phyloP scores from a whole-genome alignment of 2,888 invertebrate genomes.

The Spicauda simplicius region DNA sequence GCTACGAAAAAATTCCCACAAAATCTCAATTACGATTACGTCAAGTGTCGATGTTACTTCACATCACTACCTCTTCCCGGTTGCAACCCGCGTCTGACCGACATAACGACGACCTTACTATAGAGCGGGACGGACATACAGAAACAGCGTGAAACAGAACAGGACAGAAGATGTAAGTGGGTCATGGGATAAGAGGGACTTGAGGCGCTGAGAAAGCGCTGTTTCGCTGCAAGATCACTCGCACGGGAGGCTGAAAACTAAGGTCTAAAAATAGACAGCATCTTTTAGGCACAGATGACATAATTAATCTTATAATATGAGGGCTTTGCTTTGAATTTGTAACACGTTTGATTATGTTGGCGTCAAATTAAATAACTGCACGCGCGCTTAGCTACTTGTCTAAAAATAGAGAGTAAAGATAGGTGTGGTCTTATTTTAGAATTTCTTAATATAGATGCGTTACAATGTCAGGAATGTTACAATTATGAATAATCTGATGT shows the following conservation, averaged over 20 bases:
- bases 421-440: slow-evolving; percentile 30
- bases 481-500: too few relatives aligned
- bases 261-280: slow-evolving; percentile 66
- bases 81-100: slow-evolving; percentile 77
- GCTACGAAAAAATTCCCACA: slow-evolving; percentile 4
- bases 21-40: slow-evolving; percentile 33
- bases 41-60: slow-evolving; percentile 32
- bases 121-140: slow-evolving; percentile 57
- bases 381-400: not conserved
- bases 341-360: not conserved
- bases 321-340: not conserved
- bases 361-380: not conserved
- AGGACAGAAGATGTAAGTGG: slow-evolving; percentile 66
- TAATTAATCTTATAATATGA: slow-evolving; percentile 53
- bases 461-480: not conserved
- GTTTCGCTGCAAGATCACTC: slow-evolving; percentile 58
- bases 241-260: slow-evolving; percentile 61
- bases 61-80: slow-evolving; percentile 66
- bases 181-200: slow-evolving; percentile 79
- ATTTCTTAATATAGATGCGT: slow-evolving; percentile 22
- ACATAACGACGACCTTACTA: slow-evolving; percentile 78
- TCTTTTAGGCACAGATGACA: slow-evolving; percentile 51
- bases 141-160: slow-evolving; percentile 42
- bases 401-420: slow-evolving; percentile 19
- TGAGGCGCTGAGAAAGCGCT: slow-evolving; percentile 66